phyloP scores from a whole-genome alignment of 2,797 vertebrate species.

The Fistularia commersonii region DNA sequence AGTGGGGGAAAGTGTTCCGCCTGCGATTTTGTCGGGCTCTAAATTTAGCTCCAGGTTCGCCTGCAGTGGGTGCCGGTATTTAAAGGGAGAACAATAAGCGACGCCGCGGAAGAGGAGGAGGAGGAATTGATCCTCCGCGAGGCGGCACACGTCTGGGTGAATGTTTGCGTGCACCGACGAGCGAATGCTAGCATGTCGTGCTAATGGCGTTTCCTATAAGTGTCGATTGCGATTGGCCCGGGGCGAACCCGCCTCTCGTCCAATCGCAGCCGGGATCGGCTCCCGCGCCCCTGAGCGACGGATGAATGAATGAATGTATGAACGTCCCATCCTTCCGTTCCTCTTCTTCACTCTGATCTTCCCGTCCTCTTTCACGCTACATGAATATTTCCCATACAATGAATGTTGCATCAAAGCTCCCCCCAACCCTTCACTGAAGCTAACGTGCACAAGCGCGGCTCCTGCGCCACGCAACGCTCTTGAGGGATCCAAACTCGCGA shows the following conservation, averaged over 20 bases:
- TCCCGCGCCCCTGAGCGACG: constrained; percentile 5
- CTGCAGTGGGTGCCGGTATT: constrained; percentile 44
- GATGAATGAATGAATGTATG: no score
- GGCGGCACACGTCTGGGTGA: no score
- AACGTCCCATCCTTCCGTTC: not conserved
- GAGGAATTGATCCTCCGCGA: constrained; percentile 30
- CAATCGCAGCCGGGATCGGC: constrained; percentile 32
- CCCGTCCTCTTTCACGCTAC: constrained; percentile 9
- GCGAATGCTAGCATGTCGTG: no score
- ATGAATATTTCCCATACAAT: constrained; percentile 55
- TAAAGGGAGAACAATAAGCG: constrained; percentile 53
- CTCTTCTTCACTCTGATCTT: not conserved
- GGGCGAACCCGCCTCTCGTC: not conserved
- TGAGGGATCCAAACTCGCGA: constrained; percentile 3
- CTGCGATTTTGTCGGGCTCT: constrained; percentile 45
- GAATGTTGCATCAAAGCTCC: constrained; percentile 49
- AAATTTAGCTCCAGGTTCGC: constrained; percentile 59
- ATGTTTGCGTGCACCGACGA: no score
- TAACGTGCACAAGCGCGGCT: no score
- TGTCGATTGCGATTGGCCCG: no score
- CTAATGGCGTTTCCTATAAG: no score
- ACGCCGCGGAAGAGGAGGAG: constrained; percentile 36
- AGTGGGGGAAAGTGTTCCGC: constrained; percentile 17
- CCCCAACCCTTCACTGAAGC: not conserved
- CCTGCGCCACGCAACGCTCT: no score